Evolutionary conservation across 2,797 vertebrate genomes (phyloP).

Genomic region (Platalea minor): DNA sequence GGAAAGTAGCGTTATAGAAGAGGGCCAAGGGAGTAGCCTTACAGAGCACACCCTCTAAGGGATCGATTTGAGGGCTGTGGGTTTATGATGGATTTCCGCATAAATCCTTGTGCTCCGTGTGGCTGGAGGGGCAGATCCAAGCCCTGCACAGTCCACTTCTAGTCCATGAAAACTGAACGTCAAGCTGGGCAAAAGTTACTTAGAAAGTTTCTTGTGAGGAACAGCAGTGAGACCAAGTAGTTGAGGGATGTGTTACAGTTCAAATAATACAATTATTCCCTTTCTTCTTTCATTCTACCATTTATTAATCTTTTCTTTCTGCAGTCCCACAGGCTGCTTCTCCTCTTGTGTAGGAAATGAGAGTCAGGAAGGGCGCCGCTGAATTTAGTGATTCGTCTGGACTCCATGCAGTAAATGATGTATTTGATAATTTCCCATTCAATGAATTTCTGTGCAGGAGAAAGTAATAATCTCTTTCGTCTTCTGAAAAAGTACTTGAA

Average conservation of each 20-base stretch:
- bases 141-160: neutral
- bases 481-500: neutral
- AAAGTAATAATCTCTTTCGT: neutral
- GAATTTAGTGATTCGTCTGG: neutral
- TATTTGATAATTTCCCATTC: neutral
- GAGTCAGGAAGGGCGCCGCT: neutral
- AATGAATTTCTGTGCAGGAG: neutral
- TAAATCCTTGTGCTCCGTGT: neutral
- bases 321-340: neutral
- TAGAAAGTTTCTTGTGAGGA: neutral
- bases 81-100: neutral
- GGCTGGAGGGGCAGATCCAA: neutral
- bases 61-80: neutral
- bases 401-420: neutral
- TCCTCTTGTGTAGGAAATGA: neutral
- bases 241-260: neutral
- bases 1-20: neutral
- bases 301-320: neutral
- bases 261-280: neutral
- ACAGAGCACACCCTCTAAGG: neutral
- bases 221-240: neutral
- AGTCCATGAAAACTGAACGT: fast-evolving
- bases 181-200: neutral
- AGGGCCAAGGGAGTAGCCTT: neutral
- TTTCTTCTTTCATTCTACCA: neutral